These are phyloP conservation scores for Hemicordylus capensis DNA, from an alignment of 2,113 vertebrate genomes.

Conservation along the genomic window DNA sequence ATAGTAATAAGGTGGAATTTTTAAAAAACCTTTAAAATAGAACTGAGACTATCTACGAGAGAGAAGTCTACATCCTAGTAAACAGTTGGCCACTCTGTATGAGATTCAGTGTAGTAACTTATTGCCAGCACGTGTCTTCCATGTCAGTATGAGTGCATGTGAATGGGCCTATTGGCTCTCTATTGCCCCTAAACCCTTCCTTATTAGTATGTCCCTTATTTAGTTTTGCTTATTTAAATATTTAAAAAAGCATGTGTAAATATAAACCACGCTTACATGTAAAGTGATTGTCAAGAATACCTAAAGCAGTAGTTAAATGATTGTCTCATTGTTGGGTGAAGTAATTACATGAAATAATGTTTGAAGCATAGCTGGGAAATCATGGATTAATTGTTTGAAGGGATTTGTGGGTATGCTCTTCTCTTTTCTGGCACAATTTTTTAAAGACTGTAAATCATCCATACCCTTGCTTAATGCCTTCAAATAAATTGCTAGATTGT, in stretches of 20 bases:
- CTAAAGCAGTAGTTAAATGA: background rate
- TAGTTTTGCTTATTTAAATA: too few relatives aligned
- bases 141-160: background rate
- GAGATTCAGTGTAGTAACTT: too few relatives aligned
- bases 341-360: background rate
- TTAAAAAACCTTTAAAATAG: too few relatives aligned
- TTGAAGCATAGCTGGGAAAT: background rate
- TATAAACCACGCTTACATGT: too few relatives aligned
- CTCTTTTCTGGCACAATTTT: background rate
- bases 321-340: background rate
- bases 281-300: background rate
- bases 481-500: background rate
- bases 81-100: too few relatives aligned
- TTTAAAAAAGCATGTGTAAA: background rate
- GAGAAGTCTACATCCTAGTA: too few relatives aligned
- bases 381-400: background rate
- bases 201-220: background rate
- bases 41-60: too few relatives aligned
- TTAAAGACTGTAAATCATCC: too few relatives aligned
- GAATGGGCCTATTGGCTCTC: background rate
- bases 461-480: too few relatives aligned
- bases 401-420: background rate
- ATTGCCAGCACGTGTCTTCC: background rate
- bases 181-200: background rate
- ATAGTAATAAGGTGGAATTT: too few relatives aligned